A percentile compares a stretch with the other conserved stretches of the same genome.
Conservation (phyloP, 2,888 invertebrate genomes). For the Augiades crinisus region DNA sequence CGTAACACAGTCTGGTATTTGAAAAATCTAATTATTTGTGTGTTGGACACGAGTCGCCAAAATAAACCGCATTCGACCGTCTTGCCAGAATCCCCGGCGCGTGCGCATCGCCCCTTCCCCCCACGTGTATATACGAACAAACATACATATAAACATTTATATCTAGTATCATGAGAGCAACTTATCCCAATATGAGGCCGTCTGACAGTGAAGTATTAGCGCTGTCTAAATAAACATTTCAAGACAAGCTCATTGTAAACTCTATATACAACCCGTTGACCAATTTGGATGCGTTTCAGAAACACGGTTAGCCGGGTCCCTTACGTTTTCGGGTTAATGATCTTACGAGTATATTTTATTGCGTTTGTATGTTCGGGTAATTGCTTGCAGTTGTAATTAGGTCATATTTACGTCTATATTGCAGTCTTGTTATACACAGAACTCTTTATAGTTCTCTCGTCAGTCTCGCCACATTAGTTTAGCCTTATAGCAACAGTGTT, state of each 20-base stretch:
- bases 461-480: too few relatives aligned
- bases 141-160: background rate
- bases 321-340: constrained; percentile 17
- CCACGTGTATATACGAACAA: background rate
- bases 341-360: constrained; percentile 1
- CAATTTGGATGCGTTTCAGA: constrained; percentile 14
- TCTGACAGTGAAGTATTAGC: constrained; percentile 1
- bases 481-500: too few relatives aligned
- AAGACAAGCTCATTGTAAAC: constrained; percentile 1
- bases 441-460: too few relatives aligned
- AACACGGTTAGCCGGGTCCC: constrained; percentile 1
- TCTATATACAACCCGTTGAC: background rate
- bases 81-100: constrained; percentile 50
- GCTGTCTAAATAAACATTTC: constrained; percentile 5
- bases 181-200: background rate
- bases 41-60: constrained; percentile 54
- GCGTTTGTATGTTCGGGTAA: background rate
- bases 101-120: constrained; percentile 31
- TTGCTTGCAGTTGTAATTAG: too few relatives aligned
- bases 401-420: background rate
- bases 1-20: constrained; percentile 66
- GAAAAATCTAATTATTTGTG: constrained; percentile 65
- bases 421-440: too few relatives aligned
- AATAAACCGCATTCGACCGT: constrained; percentile 59
- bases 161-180: background rate